phyloP scores from a whole-genome alignment of 2,113 vertebrate genomes.

The Nothobranchius furzeri region DNA sequence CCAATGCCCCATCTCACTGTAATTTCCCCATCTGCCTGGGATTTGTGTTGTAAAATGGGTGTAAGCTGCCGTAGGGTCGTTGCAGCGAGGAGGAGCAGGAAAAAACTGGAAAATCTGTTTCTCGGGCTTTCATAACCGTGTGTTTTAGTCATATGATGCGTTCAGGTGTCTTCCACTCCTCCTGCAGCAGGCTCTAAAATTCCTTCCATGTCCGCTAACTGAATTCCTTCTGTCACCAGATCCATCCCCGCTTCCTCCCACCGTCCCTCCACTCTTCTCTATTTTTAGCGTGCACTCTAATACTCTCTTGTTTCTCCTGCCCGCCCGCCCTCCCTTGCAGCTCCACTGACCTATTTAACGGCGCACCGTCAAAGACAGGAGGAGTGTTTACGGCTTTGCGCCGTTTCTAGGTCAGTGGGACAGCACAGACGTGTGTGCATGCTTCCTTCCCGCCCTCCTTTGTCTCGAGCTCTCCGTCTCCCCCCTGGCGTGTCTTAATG shows the following conservation, averaged over 20 bases:
- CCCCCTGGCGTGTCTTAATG: slow-evolving; percentile 29
- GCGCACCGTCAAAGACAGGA: slow-evolving; percentile 72
- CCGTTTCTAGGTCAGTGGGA: slow-evolving; percentile 80
- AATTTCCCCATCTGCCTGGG: slow-evolving; percentile 28
- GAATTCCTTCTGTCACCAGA: slow-evolving; percentile 47
- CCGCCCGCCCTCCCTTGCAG: slow-evolving; percentile 66
- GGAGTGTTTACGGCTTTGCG: slow-evolving; percentile 74
- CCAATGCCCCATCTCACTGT: slow-evolving; percentile 48
- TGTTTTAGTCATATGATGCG: slow-evolving; percentile 42
- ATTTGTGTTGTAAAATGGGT: slow-evolving; percentile 36
- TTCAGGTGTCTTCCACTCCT: slow-evolving; percentile 33
- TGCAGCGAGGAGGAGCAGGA: slow-evolving; percentile 19
- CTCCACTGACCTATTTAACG: slow-evolving; percentile 82
- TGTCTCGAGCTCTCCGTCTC: slow-evolving; percentile 26
- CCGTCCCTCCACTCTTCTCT: slow-evolving; percentile 58
- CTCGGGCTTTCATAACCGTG: slow-evolving; percentile 38
- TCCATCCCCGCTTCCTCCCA: slow-evolving; percentile 34
- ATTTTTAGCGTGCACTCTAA: slow-evolving; percentile 77
- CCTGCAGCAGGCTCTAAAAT: slow-evolving; percentile 58
- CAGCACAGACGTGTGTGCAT: slow-evolving; percentile 63
- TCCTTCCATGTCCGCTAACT: slow-evolving; percentile 51
- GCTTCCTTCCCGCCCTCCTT: slow-evolving; percentile 53
- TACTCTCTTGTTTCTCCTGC: slow-evolving; percentile 53
- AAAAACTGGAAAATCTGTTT: slow-evolving; percentile 13
- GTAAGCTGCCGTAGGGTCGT: background rate